These are phyloP conservation scores for Lasioglossum marginatum DNA, from an alignment of 2,888 invertebrate genomes.

Conservation along the genomic window DNA sequence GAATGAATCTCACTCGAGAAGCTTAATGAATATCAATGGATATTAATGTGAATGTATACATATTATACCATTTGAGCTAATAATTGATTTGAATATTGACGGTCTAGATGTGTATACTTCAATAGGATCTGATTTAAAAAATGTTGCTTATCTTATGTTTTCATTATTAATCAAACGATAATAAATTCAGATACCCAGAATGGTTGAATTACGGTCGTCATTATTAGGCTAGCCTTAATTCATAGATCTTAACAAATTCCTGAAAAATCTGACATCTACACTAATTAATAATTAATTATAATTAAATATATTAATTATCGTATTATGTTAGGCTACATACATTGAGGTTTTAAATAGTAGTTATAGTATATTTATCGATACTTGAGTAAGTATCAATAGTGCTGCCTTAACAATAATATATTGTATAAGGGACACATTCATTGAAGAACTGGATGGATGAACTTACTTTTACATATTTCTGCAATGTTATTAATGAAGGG, in stretches of 20 bases:
- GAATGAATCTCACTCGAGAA: slow-evolving; percentile 50
- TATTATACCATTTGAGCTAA: slow-evolving; percentile 10
- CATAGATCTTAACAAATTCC: slow-evolving; percentile 26
- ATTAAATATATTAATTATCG: slow-evolving; percentile 12
- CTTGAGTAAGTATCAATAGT: slow-evolving; percentile 31
- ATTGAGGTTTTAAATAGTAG: slow-evolving; percentile 41
- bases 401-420: slow-evolving; percentile 18
- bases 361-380: slow-evolving; percentile 30
- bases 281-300: slow-evolving; percentile 4
- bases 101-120: background rate
- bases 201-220: slow-evolving; percentile 39
- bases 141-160: slow-evolving; percentile 4
- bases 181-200: slow-evolving; percentile 20
- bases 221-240: slow-evolving; percentile 41
- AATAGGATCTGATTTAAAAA: slow-evolving; percentile 27
- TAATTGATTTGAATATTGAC: slow-evolving; percentile 40
- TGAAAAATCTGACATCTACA: slow-evolving; percentile 37
- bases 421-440: slow-evolving; percentile 20
- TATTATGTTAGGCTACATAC: slow-evolving; percentile 45
- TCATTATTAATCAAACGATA: slow-evolving; percentile 43
- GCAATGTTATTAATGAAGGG: background rate
- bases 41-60: slow-evolving; percentile 23
- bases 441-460: slow-evolving; percentile 36
- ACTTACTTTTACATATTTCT: slow-evolving; percentile 17
- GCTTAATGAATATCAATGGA: slow-evolving; percentile 34